Evolutionary conservation across 2,888 invertebrate genomes (phyloP).

Genomic region (Limnephilus lunatus): DNA sequence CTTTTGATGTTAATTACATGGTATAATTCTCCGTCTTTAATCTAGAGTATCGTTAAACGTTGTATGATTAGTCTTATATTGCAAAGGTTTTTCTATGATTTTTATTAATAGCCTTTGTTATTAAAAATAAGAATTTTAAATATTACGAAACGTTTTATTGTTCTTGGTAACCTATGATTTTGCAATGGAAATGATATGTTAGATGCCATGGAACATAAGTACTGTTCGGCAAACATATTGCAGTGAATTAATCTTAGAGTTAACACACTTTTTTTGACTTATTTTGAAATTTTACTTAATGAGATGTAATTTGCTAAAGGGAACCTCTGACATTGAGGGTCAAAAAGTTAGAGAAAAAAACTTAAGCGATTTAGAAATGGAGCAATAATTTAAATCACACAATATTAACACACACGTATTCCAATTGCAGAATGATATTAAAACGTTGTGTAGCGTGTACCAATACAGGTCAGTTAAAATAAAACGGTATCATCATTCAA

Average conservation of each 20-base stretch:
- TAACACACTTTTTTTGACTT: background rate
- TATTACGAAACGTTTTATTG: background rate
- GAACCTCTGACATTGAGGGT: background rate
- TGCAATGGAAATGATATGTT: background rate
- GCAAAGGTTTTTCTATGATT: slow-evolving; percentile 27
- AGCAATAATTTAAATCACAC: background rate
- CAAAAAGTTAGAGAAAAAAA: background rate
- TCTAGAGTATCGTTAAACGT: background rate
- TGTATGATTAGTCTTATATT: background rate
- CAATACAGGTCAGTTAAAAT: background rate
- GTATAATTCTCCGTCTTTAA: background rate
- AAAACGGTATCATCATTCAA: background rate
- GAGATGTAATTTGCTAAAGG: background rate
- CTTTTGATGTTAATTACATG: background rate
- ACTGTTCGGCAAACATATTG: background rate
- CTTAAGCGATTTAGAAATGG: background rate
- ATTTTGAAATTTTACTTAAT: background rate
- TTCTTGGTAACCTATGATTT: slow-evolving; percentile 6
- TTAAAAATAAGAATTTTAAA: slow-evolving; percentile 16
- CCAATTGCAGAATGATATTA: background rate
- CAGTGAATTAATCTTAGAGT: background rate
- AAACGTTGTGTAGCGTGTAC: background rate
- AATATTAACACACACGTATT: background rate
- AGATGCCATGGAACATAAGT: background rate
- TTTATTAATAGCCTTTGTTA: slow-evolving; percentile 33